Evolutionary conservation across 1,140 invertebrate species (phyloP), one percentile per base, ranked within the genome.

Genomic region (Aphaenogaster ashmeadi): DNA sequence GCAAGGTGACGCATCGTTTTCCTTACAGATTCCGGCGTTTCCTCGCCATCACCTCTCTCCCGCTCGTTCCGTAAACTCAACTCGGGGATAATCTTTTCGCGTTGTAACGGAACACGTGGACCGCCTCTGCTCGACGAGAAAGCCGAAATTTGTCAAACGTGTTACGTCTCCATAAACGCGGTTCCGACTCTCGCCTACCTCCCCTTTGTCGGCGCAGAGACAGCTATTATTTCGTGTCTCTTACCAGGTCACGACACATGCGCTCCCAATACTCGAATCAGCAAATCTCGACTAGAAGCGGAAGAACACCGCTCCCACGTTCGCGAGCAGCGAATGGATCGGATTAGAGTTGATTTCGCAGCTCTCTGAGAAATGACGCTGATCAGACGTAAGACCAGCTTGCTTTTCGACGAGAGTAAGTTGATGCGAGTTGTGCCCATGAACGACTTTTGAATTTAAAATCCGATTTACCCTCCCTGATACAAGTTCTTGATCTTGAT

Each of bases 1-100:
- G 87, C 90, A 90, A 90, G 91, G 88, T 93, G 92, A 94, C 92
- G 92, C 92, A 92, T 92, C 92, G 92, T 85, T 93, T 92, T 91
- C 83, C 81, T 86, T 89, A 80, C 69, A 90, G 88, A 87, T 79
- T 87, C 72, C 52, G 27, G 27, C 47, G 33, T 87, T 89, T 74
- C 38, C 50, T 69, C 62, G 72, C 38, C 71, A 33, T 56, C 41
- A n/a, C 44, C 11, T 58, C 54, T 50, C 67, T 56, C 44, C 33
- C 74, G 58, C 50, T 38, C 41, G 54, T 81, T 21, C 41, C 52
- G 60, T 52, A 72, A 52, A 81, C 69, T 69, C 56, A 47, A 18
- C 38, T 8, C 67, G 38, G 27, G 47, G 62, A 44, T 85, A 86
- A 90, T 72, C 80, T 88, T 78, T 21, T 18, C 69, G 60, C 67